phyloP scores from a whole-genome alignment of 2,888 invertebrate genomes.

The Acanthoscelides obtectus region DNA sequence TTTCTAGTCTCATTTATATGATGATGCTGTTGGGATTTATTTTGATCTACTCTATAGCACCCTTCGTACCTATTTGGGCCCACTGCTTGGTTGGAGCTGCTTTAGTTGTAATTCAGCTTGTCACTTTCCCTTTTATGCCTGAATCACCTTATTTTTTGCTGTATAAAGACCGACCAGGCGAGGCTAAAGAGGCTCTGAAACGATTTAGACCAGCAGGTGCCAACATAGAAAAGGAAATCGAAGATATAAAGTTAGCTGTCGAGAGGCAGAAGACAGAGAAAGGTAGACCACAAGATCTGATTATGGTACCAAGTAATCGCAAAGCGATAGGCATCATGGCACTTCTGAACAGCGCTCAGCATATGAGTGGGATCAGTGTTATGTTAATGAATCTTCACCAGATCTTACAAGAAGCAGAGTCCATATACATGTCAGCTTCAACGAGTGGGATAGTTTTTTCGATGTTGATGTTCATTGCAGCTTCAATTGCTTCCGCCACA shows the following conservation, averaged over 20 bases:
- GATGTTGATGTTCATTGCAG: constrained; percentile 40
- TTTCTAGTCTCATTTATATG: constrained; percentile 42
- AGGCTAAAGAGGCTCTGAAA: constrained; percentile 36
- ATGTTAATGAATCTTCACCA: constrained; percentile 44
- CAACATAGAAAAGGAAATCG: constrained; percentile 40
- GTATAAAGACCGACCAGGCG: constrained; percentile 37
- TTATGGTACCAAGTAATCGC: constrained; percentile 40
- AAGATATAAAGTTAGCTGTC: constrained; percentile 40
- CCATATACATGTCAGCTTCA: constrained; percentile 34
- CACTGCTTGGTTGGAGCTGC: constrained; percentile 33
- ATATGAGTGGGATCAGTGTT: constrained; percentile 45
- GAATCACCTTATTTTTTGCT: constrained; percentile 44
- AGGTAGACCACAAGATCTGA: constrained; percentile 40
- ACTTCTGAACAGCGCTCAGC: constrained; percentile 42
- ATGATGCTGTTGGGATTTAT: constrained; percentile 44
- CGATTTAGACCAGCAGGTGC: constrained; percentile 30
- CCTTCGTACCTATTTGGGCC: constrained; percentile 32
- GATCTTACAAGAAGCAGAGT: constrained; percentile 40
- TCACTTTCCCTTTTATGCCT: constrained; percentile 35
- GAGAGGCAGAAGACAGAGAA: constrained; percentile 40
- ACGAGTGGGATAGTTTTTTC: constrained; percentile 42
- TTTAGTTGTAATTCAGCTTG: constrained; percentile 37
- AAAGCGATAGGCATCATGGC: constrained; percentile 44
- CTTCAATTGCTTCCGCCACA: constrained; percentile 35
- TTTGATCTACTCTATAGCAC: constrained; percentile 40